Percentiles rank a stretch among this genome's conserved stretches.
These are phyloP conservation scores for Noctua comes DNA, from an alignment of 2,888 invertebrate genomes.

Conservation along the genomic window DNA sequence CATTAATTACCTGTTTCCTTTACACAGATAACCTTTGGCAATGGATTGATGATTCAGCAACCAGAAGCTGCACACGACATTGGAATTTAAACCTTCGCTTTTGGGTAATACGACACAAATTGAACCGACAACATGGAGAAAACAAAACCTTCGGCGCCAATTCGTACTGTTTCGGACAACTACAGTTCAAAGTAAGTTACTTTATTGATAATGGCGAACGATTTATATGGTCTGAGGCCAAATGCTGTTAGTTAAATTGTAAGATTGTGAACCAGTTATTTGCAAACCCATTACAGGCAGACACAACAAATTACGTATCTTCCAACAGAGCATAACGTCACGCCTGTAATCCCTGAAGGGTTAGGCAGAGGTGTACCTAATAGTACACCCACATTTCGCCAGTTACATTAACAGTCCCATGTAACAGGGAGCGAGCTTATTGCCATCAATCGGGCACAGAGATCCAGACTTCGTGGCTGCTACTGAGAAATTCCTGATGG, in stretches of 20 bases:
- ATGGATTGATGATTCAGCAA: conserved; percentile 54
- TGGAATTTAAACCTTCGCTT: conserved; percentile 8
- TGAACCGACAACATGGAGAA: conserved; percentile 70
- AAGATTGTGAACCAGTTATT: not conserved
- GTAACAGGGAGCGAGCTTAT: too few relatives aligned
- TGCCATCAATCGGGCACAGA: too few relatives aligned
- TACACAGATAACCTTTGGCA: conserved; percentile 47
- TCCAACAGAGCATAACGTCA: too few relatives aligned
- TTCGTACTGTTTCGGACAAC: conserved; percentile 73
- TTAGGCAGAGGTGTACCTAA: too few relatives aligned
- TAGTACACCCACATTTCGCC: too few relatives aligned
- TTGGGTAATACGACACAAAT: conserved; percentile 31
- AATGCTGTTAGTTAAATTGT: not conserved
- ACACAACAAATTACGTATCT: too few relatives aligned
- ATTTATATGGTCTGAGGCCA: conserved; percentile 1
- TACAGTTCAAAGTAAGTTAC: conserved; percentile 82
- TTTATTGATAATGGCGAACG: conserved; percentile 12
- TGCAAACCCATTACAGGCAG: not conserved
- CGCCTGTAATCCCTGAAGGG: too few relatives aligned
- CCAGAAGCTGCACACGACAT: not conserved
- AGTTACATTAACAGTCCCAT: too few relatives aligned
- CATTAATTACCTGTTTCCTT: conserved; percentile 37
- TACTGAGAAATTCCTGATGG: too few relatives aligned
- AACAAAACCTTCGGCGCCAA: conserved; percentile 71
- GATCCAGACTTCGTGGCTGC: too few relatives aligned